Conservation (phyloP, 2,888 invertebrate species). For the Neoscelio sp. region DNA sequence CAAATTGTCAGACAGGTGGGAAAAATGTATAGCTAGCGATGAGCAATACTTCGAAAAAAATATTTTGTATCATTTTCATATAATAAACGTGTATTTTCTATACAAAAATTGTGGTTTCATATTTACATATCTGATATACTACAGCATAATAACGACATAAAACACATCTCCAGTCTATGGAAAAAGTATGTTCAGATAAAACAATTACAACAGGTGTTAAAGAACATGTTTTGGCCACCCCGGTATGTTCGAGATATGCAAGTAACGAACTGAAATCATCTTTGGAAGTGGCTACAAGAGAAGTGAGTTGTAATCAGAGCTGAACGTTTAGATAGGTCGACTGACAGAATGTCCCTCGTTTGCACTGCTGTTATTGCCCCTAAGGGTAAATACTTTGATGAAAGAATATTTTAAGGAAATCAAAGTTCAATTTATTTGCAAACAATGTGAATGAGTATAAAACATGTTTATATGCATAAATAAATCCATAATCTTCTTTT, state of each 20-base stretch:
- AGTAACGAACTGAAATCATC: conserved; percentile 4
- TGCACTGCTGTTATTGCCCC: neutral
- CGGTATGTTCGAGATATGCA: conserved; percentile 9
- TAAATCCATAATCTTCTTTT: too few species aligned
- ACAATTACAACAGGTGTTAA: neutral
- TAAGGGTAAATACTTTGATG: neutral
- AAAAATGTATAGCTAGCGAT: too few species aligned
- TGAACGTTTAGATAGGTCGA: conserved; percentile 2
- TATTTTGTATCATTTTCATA: too few species aligned
- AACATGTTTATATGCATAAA: too few species aligned
- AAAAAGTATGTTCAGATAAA: conserved; percentile 51
- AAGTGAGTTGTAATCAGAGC: neutral
- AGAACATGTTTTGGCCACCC: conserved; percentile 47
- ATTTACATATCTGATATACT: too few species aligned
- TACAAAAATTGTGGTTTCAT: too few species aligned
- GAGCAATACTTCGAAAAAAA: too few species aligned
- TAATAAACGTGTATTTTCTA: too few species aligned
- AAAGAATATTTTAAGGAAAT: neutral
- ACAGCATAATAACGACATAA: too few species aligned
- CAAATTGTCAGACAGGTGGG: too few species aligned
- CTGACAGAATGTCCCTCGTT: neutral
- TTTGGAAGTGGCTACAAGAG: conserved; percentile 3
- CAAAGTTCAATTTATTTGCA: neutral
- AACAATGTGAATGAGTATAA: too few species aligned
- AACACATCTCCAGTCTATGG: conserved; percentile 48